Evolutionary conservation across 2,888 invertebrate genomes (phyloP), one percentile per base, ranked within the genome.

Genomic region (Cheilosia vernalis): DNA sequence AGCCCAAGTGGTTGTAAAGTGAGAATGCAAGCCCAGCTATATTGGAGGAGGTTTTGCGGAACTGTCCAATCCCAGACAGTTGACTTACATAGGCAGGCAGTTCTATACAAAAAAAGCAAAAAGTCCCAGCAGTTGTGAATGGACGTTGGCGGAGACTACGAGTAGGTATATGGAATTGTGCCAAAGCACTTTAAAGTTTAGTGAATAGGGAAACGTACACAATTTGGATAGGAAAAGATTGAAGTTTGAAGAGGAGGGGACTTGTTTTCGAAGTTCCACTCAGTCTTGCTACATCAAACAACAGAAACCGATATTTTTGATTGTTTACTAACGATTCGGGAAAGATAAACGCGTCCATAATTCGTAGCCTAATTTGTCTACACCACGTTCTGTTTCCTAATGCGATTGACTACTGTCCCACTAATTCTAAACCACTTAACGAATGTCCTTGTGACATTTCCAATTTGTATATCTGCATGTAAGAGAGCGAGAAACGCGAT

Each of bases 361-460:
- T n/a, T 53, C 51, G 51, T 15, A 53, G 51, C 13, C 27, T 15
- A 6, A 53, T 53, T 24, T 19, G 10, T 56, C 37, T n/a, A 13
- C 17, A 21, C 33, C 9, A 37, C 37, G 10, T 21, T 51, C 13
- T 21, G 51, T n/a, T 15, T 51, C 13, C 13, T 10, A 51, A 51
- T 21, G 9, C 13, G 9, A 51, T 24, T 67, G 27, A 30, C 42
- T 55, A 4, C 19, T 19, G 47, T 15, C 15, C n/a, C 17, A 15
- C 21, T 49, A n/a, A 5, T 21, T 49, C 40, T 24, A 10, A n/a
- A 37, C 24, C 37, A 24, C 37, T 40, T 61, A 9, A 42, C 27
- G 40, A 53, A 61, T 44, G 61, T 53, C 51, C 61, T 51, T 53
- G 42, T 53, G 72, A 42, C 53, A 72, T 49, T 58, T 53, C n/a